Evolutionary conservation across 2,113 vertebrate genomes (phyloP), one percentile per base, ranked within the genome.

Genomic region (Lucifuga dentata): DNA sequence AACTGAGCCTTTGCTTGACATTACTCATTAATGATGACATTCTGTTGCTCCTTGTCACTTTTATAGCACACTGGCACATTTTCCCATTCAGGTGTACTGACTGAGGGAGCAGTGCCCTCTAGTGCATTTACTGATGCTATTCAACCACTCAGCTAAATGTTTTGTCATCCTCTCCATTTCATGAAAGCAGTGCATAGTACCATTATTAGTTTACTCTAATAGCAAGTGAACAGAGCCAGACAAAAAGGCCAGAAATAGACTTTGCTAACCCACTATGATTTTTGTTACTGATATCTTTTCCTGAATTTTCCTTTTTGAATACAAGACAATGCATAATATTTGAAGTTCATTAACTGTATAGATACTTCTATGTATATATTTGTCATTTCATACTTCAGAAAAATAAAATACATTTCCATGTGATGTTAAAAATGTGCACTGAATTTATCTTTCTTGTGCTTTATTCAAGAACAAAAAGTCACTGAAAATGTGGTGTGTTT

Each of bases 71-170:
- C 45, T 2, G 49, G 21, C 35, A 16, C 9, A 59, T 53, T n/a
- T 11, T 40, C 12, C 11, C 11, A 5, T 9, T 58, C 10, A 52
- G 23, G 3, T 19, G 13, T 7, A 19, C 51, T 59, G 46, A 53
- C 13, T 71, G 43, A 73, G 61, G 43, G 3, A 72, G 59, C 45
- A 79, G 68, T 29, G 62, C 81, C 85, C 74, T 86, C 88, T 86
- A 80, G 81, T 86, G 88, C 12, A n/a, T 33, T 26, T 23, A 11
- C 21, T 20, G n/a, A 26, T 58, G 38, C 29, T 23, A 20, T 60
- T 72, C 49, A 71, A n/a, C 33, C 29, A 57, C 9, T 19, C 16
- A 44, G 17, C 46, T 56, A 5, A 50, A 80, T 35, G 39, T 59
- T 76, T 61, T 17, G 38, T 49, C 40, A 17, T 43, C 11, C 49